These are phyloP conservation scores for Lepidocyrtinus sp. DNA, from an alignment of 2,888 invertebrate species.

Conservation along the genomic window DNA sequence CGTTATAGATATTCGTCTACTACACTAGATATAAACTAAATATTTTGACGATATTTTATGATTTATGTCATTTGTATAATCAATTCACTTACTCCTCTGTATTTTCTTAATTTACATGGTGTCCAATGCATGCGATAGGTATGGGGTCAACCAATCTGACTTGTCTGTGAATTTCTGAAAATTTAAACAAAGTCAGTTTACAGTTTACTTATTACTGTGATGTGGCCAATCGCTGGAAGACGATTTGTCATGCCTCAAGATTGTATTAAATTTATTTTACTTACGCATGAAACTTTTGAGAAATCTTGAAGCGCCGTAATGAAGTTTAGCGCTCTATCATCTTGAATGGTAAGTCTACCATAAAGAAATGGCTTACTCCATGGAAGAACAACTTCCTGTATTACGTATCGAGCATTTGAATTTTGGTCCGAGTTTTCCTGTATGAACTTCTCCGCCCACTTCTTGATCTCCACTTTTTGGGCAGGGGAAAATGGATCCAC, in stretches of 20 bases:
- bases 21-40: too few relatives aligned
- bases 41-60: too few relatives aligned
- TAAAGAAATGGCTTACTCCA: constrained; percentile 15
- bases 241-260: constrained; percentile 18
- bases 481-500: not conserved
- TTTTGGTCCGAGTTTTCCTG: not conserved
- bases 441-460: constrained; percentile 8
- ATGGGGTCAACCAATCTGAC: not conserved
- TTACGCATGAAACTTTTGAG: constrained; percentile 2
- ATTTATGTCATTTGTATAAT: too few relatives aligned
- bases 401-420: too few relatives aligned
- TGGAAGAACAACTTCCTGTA: not conserved
- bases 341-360: not conserved
- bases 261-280: constrained; percentile 26
- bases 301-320: not conserved
- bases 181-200: too few relatives aligned
- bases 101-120: not conserved
- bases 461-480: not conserved
- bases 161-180: not conserved
- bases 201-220: too few relatives aligned
- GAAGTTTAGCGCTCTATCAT: not conserved
- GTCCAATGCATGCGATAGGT: not conserved
- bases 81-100: not conserved
- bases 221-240: too few relatives aligned
- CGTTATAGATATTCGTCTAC: too few relatives aligned